These are phyloP conservation scores for Panulirus ornatus DNA, from an alignment of 1,140 invertebrate species.

Conservation along the genomic window DNA sequence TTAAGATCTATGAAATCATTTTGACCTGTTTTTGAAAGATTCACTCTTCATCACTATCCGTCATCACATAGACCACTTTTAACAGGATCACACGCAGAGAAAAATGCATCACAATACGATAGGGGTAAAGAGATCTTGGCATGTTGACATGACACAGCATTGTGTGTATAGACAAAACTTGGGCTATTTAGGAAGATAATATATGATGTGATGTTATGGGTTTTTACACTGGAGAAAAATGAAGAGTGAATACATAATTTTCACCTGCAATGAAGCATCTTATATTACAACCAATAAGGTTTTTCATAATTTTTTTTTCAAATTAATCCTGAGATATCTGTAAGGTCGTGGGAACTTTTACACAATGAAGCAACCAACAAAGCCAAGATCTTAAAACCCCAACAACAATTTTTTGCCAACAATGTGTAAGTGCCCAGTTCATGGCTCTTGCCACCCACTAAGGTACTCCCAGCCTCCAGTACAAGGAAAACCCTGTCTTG, in stretches of 20 bases:
- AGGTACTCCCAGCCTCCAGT: constrained; percentile 63
- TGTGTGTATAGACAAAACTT: not conserved
- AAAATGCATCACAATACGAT: constrained; percentile 69
- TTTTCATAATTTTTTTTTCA: not conserved
- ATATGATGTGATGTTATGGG: not conserved
- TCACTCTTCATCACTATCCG: constrained; percentile 67
- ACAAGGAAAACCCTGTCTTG: constrained; percentile 66
- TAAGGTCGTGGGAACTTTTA: not conserved
- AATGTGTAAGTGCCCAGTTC: constrained; percentile 68
- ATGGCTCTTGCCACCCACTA: constrained; percentile 65
- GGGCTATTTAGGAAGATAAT: not conserved
- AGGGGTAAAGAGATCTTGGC: constrained; percentile 66
- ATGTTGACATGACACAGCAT: constrained; percentile 22
- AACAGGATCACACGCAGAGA: constrained; percentile 70
- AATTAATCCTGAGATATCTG: not conserved
- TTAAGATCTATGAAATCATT: constrained; percentile 73
- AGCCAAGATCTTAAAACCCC: constrained; percentile 54
- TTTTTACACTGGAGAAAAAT: too few species aligned
- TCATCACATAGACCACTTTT: constrained; percentile 67
- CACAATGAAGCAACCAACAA: constrained; percentile 18
- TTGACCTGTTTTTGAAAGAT: constrained; percentile 71
- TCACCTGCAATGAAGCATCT: too few species aligned
- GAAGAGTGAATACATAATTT: too few species aligned
- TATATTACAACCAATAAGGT: not conserved
- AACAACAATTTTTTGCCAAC: constrained; percentile 62